Percentiles rank a stretch among this genome's conserved stretches.
Evolutionary conservation across 2,888 invertebrate species (phyloP).

Genomic region (Dione juno): DNA sequence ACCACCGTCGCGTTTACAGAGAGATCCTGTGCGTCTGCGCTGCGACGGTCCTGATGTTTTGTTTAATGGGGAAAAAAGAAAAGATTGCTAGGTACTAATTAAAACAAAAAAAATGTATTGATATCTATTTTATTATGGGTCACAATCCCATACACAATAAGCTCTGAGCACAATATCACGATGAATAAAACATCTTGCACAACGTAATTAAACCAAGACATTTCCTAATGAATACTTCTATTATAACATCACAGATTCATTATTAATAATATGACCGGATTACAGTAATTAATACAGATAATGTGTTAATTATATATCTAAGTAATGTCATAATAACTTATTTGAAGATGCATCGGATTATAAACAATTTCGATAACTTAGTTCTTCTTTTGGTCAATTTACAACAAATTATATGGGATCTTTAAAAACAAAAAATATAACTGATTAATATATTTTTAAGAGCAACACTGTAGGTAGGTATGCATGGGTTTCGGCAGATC

Average conservation of each 20-base stretch:
- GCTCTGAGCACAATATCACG: slow-evolving; percentile 76
- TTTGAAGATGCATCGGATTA: not conserved
- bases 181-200: slow-evolving; percentile 61
- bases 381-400: not conserved
- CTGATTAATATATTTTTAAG: not conserved
- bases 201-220: slow-evolving; percentile 56
- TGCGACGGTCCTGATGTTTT: too few species aligned
- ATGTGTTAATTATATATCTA: not conserved
- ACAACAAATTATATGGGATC: not conserved
- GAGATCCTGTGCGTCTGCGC: too few species aligned
- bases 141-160: slow-evolving; percentile 55
- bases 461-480: not conserved
- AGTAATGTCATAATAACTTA: not conserved
- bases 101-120: slow-evolving; percentile 49
- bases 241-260: slow-evolving; percentile 73
- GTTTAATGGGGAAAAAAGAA: too few species aligned
- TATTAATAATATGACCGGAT: slow-evolving; percentile 48
- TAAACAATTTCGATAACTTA: not conserved
- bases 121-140: slow-evolving; percentile 60
- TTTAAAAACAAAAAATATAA: not conserved
- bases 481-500: slow-evolving; percentile 44
- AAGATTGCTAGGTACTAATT: too few species aligned
- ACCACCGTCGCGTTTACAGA: too few species aligned
- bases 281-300: slow-evolving; percentile 10
- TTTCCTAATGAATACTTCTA: slow-evolving; percentile 60